Evolutionary conservation across 1,140 invertebrate genomes (phyloP).

Genomic region (Bombus pascuorum): DNA sequence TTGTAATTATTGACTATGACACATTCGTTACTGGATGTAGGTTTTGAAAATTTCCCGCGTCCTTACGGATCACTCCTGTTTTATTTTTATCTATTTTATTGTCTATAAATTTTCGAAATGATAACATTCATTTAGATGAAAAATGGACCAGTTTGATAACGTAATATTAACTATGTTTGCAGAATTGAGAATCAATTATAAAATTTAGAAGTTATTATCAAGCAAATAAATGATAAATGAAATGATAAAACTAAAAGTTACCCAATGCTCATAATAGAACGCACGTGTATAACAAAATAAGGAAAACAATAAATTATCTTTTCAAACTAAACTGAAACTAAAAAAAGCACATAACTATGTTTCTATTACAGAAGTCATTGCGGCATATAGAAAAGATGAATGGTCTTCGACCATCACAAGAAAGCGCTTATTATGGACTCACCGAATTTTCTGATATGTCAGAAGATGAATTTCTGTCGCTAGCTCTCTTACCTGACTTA

Average conservation of each 20-base stretch:
- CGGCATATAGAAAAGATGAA: constrained; percentile 86
- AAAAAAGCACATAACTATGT: not conserved
- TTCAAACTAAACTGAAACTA: not conserved
- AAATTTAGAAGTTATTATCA: not conserved
- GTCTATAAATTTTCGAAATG: not conserved
- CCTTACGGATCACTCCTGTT: not conserved
- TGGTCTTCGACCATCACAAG: constrained; percentile 80
- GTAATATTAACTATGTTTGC: not conserved
- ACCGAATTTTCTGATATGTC: constrained; percentile 90
- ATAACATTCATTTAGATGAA: not conserved
- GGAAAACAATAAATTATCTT: not conserved
- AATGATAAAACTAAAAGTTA: not conserved
- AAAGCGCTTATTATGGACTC: constrained; percentile 87
- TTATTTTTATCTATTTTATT: not conserved
- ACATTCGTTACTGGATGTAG: not conserved
- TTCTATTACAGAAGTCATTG: constrained; percentile 83
- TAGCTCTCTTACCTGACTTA: constrained; percentile 80
- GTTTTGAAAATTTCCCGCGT: constrained; percentile 30
- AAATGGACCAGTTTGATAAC: not conserved
- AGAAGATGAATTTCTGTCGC: constrained; percentile 86
- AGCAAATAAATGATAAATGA: not conserved
- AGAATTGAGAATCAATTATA: not conserved
- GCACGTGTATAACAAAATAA: not conserved
- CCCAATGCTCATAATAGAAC: not conserved
- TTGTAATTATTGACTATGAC: not conserved